A percentile compares a stretch with the other conserved stretches of the same genome.
Conservation (phyloP, 2,797 vertebrate species). For the Macrochelys suwanniensis region DNA sequence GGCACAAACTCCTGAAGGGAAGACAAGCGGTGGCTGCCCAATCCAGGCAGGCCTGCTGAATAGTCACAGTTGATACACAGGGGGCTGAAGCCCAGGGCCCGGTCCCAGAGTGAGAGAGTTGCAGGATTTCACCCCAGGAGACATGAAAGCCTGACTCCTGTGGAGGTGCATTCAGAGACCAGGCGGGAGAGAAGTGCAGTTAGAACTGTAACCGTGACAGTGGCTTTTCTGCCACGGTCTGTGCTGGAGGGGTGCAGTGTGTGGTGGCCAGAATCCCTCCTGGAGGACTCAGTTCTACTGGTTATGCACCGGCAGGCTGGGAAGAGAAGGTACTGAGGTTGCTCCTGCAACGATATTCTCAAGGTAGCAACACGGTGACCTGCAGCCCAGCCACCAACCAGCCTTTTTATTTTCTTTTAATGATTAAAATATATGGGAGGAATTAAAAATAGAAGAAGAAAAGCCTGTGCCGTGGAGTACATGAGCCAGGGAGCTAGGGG, state of each 20-base stretch:
- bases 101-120: not conserved
- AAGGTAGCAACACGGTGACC: not conserved
- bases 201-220: not conserved
- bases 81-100: not conserved
- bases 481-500: not conserved
- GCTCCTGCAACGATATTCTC: not conserved
- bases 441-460: not conserved
- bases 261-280: no score
- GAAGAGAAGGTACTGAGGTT: fast-evolving
- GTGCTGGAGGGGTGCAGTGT: not conserved
- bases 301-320: not conserved
- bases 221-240: not conserved
- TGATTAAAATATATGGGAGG: not conserved
- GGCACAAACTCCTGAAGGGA: not conserved
- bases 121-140: not conserved
- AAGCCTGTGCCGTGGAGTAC: not conserved
- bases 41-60: not conserved
- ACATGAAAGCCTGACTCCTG: not conserved
- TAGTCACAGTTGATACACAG: not conserved
- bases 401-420: not conserved
- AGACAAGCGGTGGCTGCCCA: not conserved
- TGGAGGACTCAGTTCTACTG: not conserved
- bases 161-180: not conserved
- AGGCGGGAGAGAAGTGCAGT: not conserved
- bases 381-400: not conserved